These are phyloP conservation scores for Neosilurus mollespiculum DNA, from an alignment of 2,797 vertebrate genomes.

Conservation along the genomic window DNA sequence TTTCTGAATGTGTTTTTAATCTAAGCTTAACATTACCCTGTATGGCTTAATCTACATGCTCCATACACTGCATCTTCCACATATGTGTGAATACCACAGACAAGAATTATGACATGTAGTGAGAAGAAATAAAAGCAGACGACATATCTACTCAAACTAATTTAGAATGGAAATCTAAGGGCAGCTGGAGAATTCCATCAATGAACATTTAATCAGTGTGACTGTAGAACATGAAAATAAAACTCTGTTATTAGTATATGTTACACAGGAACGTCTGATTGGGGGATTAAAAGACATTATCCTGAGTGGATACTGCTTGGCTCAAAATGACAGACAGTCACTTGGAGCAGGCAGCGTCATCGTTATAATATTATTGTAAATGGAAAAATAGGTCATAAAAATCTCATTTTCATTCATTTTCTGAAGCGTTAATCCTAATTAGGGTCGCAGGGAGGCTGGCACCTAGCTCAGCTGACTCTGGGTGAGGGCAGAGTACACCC, in stretches of 20 bases:
- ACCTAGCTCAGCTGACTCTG: too few species aligned
- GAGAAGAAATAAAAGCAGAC: not conserved
- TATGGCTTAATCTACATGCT: not conserved
- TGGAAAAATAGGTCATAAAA: too few species aligned
- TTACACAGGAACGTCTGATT: too few species aligned
- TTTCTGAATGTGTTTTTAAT: not conserved
- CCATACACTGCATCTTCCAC: not conserved
- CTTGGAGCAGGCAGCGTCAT: too few species aligned
- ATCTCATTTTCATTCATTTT: too few species aligned
- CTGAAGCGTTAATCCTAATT: too few species aligned
- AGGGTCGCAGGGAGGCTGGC: too few species aligned
- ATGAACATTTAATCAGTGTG: not conserved
- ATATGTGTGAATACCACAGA: slow-evolving; percentile 3
- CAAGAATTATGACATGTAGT: not conserved
- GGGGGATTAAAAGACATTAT: too few species aligned
- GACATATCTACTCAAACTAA: not conserved
- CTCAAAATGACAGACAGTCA: too few species aligned
- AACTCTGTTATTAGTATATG: not conserved
- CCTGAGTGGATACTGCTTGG: too few species aligned
- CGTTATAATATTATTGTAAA: too few species aligned
- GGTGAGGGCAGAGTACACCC: too few species aligned
- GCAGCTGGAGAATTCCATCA: not conserved
- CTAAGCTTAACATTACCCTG: not conserved
- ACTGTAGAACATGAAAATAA: not conserved
- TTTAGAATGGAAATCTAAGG: not conserved